Evolutionary conservation across 1,140 invertebrate species (phyloP), one percentile per base, ranked within the genome.

Genomic region (Camponotus pennsylvanicus): DNA sequence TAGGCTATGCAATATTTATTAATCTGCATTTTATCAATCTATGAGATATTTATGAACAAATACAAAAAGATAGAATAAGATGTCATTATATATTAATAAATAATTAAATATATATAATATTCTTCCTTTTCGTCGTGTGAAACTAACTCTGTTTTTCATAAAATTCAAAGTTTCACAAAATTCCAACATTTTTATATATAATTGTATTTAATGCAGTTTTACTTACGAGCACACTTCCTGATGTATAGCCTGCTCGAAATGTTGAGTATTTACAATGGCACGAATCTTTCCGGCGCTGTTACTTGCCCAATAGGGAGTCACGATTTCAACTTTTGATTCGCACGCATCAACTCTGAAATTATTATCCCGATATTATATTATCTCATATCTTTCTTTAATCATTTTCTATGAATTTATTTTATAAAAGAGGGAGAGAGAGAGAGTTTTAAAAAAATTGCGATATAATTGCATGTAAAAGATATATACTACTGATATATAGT

Each of bases 161-260:
- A 9, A 45, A 27, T 61, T 61, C 27, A 27, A 27, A 27, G 27
- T 61, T 9, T 61, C 59, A 7, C 59, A 34, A n/a, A 34, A 63
- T 3, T 49, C 11, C 15, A 49, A 49, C 3, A 49, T 18, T 52
- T 18, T 18, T 4, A 4, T 11, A 49, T 0, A 49, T 5, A 52
- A 52, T 52, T 52, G 13, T 52, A 49, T 49, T 49, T 13, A 49
- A 13, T 49, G 11, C 45, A 13, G 2, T 82, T 66, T 70, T 83
- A 96, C 96, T 97, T 95, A 98, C 98, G 97, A 97, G 96, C 98
- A 98, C 85, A 98, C 97, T 97, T 99, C 98, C 94, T 99, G 98
- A 94, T 99, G 98, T 92, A 99, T 98, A 11, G 98, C 98, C 95
- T 99, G 98, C 92, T 99, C 98, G 90, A 99, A 98, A 94, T 99